Conservation (phyloP, 1,140 invertebrate genomes). For the Fopius arisanus region DNA sequence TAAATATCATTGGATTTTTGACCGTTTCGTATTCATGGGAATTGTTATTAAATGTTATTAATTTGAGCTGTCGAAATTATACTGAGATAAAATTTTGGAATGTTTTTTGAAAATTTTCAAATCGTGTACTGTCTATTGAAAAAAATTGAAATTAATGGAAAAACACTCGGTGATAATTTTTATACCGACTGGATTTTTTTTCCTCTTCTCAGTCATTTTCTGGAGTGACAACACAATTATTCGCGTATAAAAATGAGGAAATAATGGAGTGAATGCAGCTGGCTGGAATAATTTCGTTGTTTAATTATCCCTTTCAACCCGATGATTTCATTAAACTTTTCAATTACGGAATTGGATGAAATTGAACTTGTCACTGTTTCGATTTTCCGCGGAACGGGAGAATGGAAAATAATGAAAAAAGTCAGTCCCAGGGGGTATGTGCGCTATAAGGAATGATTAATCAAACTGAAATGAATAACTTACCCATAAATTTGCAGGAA, state of each 20-base stretch:
- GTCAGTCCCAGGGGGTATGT: neutral
- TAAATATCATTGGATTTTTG: too few species aligned
- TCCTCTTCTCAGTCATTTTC: neutral
- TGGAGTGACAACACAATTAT: neutral
- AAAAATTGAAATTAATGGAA: too few species aligned
- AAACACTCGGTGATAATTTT: too few species aligned
- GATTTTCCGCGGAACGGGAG: neutral
- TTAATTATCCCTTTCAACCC: neutral
- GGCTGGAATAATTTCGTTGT: neutral
- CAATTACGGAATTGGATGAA: neutral
- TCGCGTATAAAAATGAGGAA: neutral
- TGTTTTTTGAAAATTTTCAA: too few species aligned
- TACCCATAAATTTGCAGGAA: constrained; percentile 18
- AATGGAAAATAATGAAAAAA: neutral
- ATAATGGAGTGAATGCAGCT: neutral
- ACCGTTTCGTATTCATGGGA: too few species aligned
- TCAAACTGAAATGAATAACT: constrained; percentile 24
- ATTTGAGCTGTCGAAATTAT: too few species aligned
- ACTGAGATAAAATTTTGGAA: too few species aligned
- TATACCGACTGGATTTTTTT: neutral
- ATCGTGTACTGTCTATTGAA: too few species aligned
- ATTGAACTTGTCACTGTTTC: neutral
- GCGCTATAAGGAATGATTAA: constrained; percentile 27
- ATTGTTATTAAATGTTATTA: too few species aligned
- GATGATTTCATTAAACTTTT: neutral